Evolutionary conservation across 2,113 vertebrate species (phyloP), one percentile per base, ranked within the genome.

Genomic region (Chauna torquata): DNA sequence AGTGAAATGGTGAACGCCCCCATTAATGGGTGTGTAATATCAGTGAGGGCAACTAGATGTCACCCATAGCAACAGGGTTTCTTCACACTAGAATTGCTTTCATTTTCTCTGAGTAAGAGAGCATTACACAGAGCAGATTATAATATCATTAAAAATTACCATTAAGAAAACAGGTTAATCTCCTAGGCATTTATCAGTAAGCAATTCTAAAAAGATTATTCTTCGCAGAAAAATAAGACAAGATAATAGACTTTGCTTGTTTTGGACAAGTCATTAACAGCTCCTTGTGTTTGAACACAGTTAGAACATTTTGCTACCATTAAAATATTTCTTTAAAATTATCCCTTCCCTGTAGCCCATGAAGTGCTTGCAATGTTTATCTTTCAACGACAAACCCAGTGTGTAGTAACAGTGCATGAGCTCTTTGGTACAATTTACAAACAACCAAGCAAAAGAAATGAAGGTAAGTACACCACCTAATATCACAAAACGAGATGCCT

Each of bases 161-260:
- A 92, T 88, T 96, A 95, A 86, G 68, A 58, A 88, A 90, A 90
- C 78, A 93, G 91, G 75, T 76, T 94, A 68, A 81, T 95, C 65
- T 66, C 76, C 40, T 9, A 55, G 42, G 18, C 45, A 77, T 71
- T 86, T 87, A 38, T 72, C 64, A 79, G 25, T 78, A 76, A 94
- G 83, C 62, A 95, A 90, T 88, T 82, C 79, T 85, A 84, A 88
- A 65, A 86, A 24, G 66, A 55, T 64, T 59, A 3, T 3, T 77
- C 74, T 87, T 79, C 81, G 50, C 20, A 64, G 66, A 88, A 92
- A 61, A 93, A 82, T 71, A 81, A 96, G 74, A 72, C 59, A 87
- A 84, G 42, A 18, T 80, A 85, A 91, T n/a, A 62, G 24, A 82
- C 44, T 77, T 86, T 27, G 24, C 30, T 57, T 88, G 11, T 38